phyloP scores from a whole-genome alignment of 1,140 invertebrate genomes.

The Drosophila insularis region DNA sequence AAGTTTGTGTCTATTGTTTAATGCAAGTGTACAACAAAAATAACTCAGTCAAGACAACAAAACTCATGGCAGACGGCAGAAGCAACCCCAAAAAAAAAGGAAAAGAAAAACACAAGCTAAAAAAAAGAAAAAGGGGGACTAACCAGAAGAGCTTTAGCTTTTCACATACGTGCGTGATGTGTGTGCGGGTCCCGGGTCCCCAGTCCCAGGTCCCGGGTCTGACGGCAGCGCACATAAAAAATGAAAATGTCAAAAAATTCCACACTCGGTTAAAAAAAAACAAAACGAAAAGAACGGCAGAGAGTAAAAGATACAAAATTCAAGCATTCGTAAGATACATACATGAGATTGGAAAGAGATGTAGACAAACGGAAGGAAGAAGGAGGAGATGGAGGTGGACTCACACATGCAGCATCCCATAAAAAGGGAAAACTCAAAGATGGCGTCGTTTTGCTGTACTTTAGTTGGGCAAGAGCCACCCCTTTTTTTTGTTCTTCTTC shows the following conservation, averaged over 20 bases:
- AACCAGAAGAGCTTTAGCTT: constrained; percentile 32
- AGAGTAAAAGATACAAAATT: constrained; percentile 20
- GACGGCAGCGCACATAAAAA: constrained; percentile 43
- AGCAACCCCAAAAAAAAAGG: constrained; percentile 30
- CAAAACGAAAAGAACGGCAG: constrained; percentile 20
- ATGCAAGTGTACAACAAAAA: constrained; percentile 32
- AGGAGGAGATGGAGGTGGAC: background rate
- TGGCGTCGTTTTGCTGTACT: background rate
- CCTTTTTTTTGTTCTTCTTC: background rate
- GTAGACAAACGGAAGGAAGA: background rate
- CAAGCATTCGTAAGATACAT: constrained; percentile 2
- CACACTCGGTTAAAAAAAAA: constrained; percentile 57
- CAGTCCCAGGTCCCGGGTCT: background rate
- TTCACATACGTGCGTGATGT: constrained; percentile 41
- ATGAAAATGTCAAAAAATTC: constrained; percentile 59
- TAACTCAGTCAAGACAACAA: constrained; percentile 56
- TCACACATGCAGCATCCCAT: background rate
- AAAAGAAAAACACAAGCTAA: background rate
- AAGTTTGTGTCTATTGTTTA: background rate
- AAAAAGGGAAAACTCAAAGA: constrained; percentile 4
- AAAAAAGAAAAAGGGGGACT: constrained; percentile 21
- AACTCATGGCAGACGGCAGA: constrained; percentile 42
- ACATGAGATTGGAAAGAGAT: background rate
- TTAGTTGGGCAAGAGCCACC: background rate
- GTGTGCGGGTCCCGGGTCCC: background rate